Evolutionary conservation across 2,113 vertebrate species (phyloP).

Genomic region (Motacilla tschutschensis): DNA sequence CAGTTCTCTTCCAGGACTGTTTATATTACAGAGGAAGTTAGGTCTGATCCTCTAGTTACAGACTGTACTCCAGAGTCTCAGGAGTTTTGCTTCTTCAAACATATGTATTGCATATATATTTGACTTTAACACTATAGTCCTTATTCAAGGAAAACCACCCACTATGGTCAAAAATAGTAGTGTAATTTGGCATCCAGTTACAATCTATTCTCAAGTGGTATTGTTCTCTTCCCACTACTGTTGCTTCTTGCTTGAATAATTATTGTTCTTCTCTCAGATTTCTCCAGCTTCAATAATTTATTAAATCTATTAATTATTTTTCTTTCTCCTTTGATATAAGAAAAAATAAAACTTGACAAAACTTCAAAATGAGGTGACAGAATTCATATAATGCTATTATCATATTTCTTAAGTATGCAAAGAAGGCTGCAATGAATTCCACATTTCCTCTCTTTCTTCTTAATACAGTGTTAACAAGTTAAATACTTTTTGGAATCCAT

Average conservation of each 20-base stretch:
- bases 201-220: neutral
- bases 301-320: neutral
- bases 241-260: neutral
- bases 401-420: neutral
- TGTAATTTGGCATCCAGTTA: neutral
- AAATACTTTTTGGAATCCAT: neutral
- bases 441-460: neutral
- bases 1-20: neutral
- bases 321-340: neutral
- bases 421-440: neutral
- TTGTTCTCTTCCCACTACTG: neutral
- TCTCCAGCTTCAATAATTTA: neutral
- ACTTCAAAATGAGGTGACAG: neutral
- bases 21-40: neutral
- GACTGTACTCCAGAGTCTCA: neutral
- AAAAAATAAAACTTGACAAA: neutral
- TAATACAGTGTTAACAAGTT: neutral
- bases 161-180: neutral
- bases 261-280: neutral
- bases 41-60: neutral
- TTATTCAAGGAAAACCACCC: neutral
- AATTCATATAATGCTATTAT: neutral
- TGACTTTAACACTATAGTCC: neutral
- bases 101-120: neutral
- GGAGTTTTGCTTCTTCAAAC: neutral